Evolutionary conservation across 2,888 invertebrate species (phyloP), one percentile per base, ranked within the genome.

Genomic region (Rhopalosiphum nymphaeae): DNA sequence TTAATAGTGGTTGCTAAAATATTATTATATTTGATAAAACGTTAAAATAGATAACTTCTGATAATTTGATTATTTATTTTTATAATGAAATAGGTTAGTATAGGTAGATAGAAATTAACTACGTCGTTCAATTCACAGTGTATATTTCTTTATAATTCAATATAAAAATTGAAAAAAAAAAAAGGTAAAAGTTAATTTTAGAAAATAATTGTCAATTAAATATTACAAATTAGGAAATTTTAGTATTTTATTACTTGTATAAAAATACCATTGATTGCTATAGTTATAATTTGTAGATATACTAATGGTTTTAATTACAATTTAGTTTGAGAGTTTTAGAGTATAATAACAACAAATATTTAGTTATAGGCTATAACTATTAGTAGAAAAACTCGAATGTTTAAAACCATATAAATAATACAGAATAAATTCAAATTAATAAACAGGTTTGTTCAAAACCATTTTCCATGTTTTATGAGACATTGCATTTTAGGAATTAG

Each of bases 381-480:
- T 29, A 21, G 21, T 67, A 90, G n/a, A 90, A 89, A 61, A 53
- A 36, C 3, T 67, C 44, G 1, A 46, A 67, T n/a, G 1, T 61
- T 7, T 90, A 67, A 46, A 61, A n/a, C 29, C 16, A n/a, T 44
- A 90, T 5, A 21, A 46, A 67, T 3, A 36, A 10, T 1, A 25
- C 46, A 89, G 61, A 61, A 89, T 9, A 61, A 25, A 49, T 67
- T 61, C 25, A 25, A n/a, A 46, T 46, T 9, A 46, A 46, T 67
- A 90, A 67, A n/a, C 61, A 67, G 21, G 67, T 67, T 21, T 67
- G 11, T 90, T 90, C 67, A 7, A 90, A 90, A 90, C 46, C 67
- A 67, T 89, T 89, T 61, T 57, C 21, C 3, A 89, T 89, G 25
- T 36, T 42, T 5, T 67, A 46, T 46, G 61, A 44, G 46, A 67